Conservation (phyloP, 2,113 vertebrate genomes). For the Arenaria interpres region DNA sequence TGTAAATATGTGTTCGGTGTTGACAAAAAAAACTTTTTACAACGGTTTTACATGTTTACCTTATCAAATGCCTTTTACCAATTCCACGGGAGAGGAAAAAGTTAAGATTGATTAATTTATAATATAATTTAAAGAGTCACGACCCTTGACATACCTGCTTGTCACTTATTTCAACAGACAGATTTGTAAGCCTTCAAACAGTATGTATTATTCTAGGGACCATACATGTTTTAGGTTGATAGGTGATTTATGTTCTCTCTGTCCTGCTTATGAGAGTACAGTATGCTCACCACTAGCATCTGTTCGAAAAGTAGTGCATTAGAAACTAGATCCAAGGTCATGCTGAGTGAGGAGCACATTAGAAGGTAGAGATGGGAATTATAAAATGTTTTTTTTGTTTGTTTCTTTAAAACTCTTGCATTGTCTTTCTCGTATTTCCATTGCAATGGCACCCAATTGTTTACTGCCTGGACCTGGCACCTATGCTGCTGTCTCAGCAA, state of each 20-base stretch:
- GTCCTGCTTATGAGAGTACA: not conserved
- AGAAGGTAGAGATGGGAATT: not conserved
- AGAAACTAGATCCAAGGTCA: not conserved
- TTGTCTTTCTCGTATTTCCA: not conserved
- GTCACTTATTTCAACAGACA: not conserved
- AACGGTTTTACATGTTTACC: not conserved
- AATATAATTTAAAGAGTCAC: not conserved
- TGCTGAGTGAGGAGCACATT: not conserved
- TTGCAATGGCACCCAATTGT: not conserved
- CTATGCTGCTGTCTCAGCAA: slow-evolving; percentile 54
- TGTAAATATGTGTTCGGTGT: not conserved
- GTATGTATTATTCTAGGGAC: not conserved
- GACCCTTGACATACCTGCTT: not conserved
- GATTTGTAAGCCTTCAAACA: not conserved
- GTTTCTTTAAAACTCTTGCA: not conserved
- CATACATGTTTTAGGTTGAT: not conserved
- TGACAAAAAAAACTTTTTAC: not conserved
- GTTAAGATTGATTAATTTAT: not conserved
- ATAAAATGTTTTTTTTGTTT: not conserved
- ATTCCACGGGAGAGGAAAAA: not conserved
- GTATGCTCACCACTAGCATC: not conserved
- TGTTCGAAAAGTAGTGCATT: not conserved
- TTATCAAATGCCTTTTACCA: not conserved
- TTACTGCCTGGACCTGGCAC: not conserved
- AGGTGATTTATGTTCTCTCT: not conserved